Conservation (phyloP, 2,113 vertebrate genomes). For the Chaetura pelagica region DNA sequence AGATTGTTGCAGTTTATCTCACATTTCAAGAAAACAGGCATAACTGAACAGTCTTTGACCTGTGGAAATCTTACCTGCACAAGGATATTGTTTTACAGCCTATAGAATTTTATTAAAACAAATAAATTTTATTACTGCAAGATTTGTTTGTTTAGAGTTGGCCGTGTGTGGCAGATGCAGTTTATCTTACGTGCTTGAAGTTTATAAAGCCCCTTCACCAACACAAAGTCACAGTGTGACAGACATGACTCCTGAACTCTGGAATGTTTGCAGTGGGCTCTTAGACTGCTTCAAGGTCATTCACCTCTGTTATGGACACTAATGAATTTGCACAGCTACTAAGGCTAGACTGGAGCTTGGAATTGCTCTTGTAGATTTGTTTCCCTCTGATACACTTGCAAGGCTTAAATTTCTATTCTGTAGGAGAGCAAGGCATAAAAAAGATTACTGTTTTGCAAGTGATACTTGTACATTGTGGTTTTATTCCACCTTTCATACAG, state of each 20-base stretch:
- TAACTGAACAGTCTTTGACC: slow-evolving; percentile 54
- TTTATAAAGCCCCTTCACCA: background rate
- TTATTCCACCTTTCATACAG: background rate
- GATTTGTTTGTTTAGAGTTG: slow-evolving; percentile 45
- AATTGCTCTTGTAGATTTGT: background rate
- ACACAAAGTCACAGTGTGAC: background rate
- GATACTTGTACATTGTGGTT: background rate
- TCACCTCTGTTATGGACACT: slow-evolving; percentile 36
- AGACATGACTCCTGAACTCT: slow-evolving; percentile 16
- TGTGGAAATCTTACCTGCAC: slow-evolving; percentile 47
- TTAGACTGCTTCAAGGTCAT: background rate
- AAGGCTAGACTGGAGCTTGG: background rate
- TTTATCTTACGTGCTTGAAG: background rate
- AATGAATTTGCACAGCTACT: slow-evolving; percentile 40
- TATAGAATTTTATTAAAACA: slow-evolving; percentile 48
- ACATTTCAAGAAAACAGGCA: slow-evolving; percentile 33
- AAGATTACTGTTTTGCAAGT: background rate
- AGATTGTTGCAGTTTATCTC: slow-evolving; percentile 23
- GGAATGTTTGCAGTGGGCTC: slow-evolving; percentile 13
- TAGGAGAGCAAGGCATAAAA: background rate
- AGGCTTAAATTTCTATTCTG: background rate
- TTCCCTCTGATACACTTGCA: background rate
- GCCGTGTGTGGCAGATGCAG: slow-evolving; percentile 21
- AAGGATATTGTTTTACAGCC: slow-evolving; percentile 60
- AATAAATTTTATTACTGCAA: slow-evolving; percentile 42